These are phyloP conservation scores for Falcaria lacertinaria DNA, from an alignment of 2,888 invertebrate genomes.

Conservation along the genomic window DNA sequence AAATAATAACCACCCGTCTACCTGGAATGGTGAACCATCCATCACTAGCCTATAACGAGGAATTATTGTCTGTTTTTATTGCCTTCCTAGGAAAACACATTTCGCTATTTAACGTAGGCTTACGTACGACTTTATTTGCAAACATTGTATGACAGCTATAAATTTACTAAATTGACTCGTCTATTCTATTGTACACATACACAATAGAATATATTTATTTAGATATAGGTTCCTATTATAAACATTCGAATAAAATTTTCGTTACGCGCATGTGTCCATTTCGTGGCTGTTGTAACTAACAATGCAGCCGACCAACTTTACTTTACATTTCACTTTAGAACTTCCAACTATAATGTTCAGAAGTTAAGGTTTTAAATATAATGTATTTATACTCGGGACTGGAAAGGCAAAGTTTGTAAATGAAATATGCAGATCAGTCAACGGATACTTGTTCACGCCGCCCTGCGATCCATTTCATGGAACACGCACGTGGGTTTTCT, in stretches of 20 bases:
- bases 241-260: not conserved
- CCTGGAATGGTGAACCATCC: conserved; percentile 66
- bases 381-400: conserved; percentile 17
- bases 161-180: conserved; percentile 41
- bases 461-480: conserved; percentile 52
- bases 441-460: conserved; percentile 60
- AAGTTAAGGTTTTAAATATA: conserved; percentile 23
- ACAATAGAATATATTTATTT: conserved; percentile 1
- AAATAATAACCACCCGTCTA: conserved; percentile 57
- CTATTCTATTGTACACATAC: conserved; percentile 15
- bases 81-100: conserved; percentile 46
- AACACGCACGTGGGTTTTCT: conserved; percentile 43
- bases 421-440: conserved; percentile 70
- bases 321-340: not conserved
- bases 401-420: conserved; percentile 39
- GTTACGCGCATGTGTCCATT: not conserved
- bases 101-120: conserved; percentile 42
- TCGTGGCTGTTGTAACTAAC: not conserved
- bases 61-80: conserved; percentile 58
- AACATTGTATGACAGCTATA: conserved; percentile 49
- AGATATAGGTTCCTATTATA: not conserved
- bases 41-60: conserved; percentile 69
- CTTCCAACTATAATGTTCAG: conserved; percentile 14
- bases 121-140: conserved; percentile 67
- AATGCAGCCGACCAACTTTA: not conserved